Evolutionary conservation across 1,140 invertebrate species (phyloP), one percentile per base, ranked within the genome.

Genomic region (Capitella teleta): DNA sequence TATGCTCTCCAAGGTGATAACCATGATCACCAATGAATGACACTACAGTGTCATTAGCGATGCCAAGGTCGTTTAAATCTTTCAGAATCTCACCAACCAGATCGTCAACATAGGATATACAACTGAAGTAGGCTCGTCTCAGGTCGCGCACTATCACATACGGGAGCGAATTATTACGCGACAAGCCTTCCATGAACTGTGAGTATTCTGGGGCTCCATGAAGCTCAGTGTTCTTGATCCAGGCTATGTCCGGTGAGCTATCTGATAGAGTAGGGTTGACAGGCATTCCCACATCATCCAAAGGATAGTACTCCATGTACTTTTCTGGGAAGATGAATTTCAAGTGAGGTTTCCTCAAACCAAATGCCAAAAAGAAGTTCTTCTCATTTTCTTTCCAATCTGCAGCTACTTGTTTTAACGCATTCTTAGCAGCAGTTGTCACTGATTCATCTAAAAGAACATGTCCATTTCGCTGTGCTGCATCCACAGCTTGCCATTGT

Each of bases 1-100:
- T n/a, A n/a, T 55, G 53, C 41, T 59, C 57, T 2, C 56, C 55
- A 4, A 57, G 45, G 32, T 53, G 50, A 48, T 51, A 59, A 2
- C 55, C 57, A 36, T 57, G 57, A 36, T 59, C 56, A 5, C n/a
- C n/a, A n/a, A n/a, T n/a, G n/a, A n/a, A n/a, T n/a, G n/a, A n/a
- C n/a, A n/a, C n/a, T n/a, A n/a, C 42, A 8, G 57, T 57, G 38
- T 52, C 54, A 41, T 53, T 53, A 19, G 43, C 47, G 5, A 59
- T 18, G 3, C 57, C 55, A 2, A 43, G 46, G 10, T 30, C 43
- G n/a, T 57, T 51, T 19, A 57, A n/a, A n/a, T n/a, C n/a, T n/a
- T n/a, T n/a, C n/a, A n/a, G n/a, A n/a, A n/a, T n/a, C n/a, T n/a
- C n/a, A 6, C 57, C 57, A 26, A 59, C 28, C 19, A 54, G 49